Evolutionary conservation across 1,140 invertebrate species (phyloP).

Genomic region (Heterodera schachtii): DNA sequence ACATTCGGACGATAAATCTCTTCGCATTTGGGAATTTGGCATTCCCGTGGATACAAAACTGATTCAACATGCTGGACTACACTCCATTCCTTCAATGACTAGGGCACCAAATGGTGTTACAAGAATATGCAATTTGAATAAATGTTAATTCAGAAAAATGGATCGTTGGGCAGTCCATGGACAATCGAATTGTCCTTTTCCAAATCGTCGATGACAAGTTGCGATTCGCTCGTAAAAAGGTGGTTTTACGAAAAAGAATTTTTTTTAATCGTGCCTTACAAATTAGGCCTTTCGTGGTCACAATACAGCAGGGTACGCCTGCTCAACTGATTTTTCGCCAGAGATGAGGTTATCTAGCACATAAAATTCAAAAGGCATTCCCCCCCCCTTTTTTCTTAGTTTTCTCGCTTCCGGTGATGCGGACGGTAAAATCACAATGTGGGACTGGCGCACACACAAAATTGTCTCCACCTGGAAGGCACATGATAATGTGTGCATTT

Average conservation of each 20-base stretch:
- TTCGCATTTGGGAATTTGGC: slow-evolving; percentile 99
- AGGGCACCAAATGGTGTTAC: slow-evolving; percentile 81
- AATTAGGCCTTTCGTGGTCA: slow-evolving; percentile 84
- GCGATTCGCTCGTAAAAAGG: slow-evolving; percentile 92
- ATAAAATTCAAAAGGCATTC: slow-evolving; percentile 11
- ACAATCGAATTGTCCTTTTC: slow-evolving; percentile 98
- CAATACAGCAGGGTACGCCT: slow-evolving; percentile 98
- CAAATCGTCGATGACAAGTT: slow-evolving; percentile 80
- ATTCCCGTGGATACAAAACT: slow-evolving; percentile 99
- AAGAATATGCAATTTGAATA: neutral
- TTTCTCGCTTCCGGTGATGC: slow-evolving; percentile 98
- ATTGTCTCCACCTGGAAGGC: slow-evolving; percentile 98
- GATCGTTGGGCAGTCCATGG: slow-evolving; percentile 98
- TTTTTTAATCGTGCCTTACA: neutral
- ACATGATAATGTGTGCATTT: slow-evolving; percentile 94
- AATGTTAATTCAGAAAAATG: slow-evolving; percentile 76
- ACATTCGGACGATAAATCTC: slow-evolving; percentile 98
- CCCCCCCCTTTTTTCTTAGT: slow-evolving; percentile 70
- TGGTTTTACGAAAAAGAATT: neutral
- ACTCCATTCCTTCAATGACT: slow-evolving; percentile 95
- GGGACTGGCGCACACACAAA: slow-evolving; percentile 90
- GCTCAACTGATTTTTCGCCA: slow-evolving; percentile 92
- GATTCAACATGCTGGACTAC: slow-evolving; percentile 99
- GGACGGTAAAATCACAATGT: slow-evolving; percentile 96
- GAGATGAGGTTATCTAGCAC: slow-evolving; percentile 81